Percentiles rank a stretch among this genome's conserved stretches.
These are phyloP conservation scores for Sphinx pinastri DNA, from an alignment of 2,888 invertebrate genomes.

Conservation along the genomic window DNA sequence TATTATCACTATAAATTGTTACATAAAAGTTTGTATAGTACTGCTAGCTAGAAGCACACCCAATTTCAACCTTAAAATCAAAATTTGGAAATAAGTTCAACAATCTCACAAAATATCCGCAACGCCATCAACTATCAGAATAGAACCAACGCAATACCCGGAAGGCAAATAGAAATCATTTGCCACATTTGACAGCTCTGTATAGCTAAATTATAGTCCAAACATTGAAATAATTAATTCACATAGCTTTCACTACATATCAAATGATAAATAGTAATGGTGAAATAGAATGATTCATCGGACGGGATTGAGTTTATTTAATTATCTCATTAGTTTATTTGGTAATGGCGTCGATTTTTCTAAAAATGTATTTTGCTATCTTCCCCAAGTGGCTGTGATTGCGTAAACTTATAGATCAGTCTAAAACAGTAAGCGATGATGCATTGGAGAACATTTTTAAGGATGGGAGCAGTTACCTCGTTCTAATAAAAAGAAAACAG, in stretches of 20 bases:
- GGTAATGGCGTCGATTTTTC: neutral
- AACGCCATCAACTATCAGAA: neutral
- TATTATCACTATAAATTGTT: too few relatives aligned
- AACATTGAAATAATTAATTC: constrained; percentile 43
- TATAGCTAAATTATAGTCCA: constrained; percentile 28
- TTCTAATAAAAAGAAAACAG: too few relatives aligned
- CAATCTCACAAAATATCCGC: neutral
- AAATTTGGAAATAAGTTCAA: too few relatives aligned
- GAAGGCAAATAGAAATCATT: constrained; percentile 1
- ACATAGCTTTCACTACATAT: constrained; percentile 55
- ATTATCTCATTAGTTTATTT: constrained; percentile 34
- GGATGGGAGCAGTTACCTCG: too few relatives aligned
- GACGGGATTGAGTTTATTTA: constrained; percentile 42
- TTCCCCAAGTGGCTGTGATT: too few relatives aligned
- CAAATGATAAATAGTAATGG: constrained; percentile 57
- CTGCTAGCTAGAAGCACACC: too few relatives aligned
- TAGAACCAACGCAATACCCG: neutral
- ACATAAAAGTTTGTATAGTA: too few relatives aligned
- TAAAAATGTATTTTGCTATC: neutral
- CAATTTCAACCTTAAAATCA: too few relatives aligned
- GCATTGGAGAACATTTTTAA: too few relatives aligned
- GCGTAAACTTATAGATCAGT: too few relatives aligned
- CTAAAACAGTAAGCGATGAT: too few relatives aligned
- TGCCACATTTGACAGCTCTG: constrained; percentile 14
- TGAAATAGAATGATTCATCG: constrained; percentile 64